phyloP scores from a whole-genome alignment of 1,140 invertebrate species.

The Diabrotica virgifera region DNA sequence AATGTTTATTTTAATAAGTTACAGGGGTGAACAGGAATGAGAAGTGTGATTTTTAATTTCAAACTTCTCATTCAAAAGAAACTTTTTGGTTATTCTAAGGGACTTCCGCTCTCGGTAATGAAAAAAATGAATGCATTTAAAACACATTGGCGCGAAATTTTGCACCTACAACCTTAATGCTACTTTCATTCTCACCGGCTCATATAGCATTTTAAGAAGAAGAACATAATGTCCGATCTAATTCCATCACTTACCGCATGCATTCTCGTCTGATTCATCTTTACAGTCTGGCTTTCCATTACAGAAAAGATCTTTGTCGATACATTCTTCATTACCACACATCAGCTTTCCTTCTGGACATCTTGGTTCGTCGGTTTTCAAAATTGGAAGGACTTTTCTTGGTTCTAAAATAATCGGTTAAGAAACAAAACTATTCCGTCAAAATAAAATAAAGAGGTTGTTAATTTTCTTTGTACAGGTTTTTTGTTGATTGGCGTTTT shows the following conservation, averaged over 20 bases:
- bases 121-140: too few relatives aligned
- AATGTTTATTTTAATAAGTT: too few relatives aligned
- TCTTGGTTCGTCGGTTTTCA: conserved; percentile 88
- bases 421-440: background rate
- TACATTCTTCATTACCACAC: conserved; percentile 85
- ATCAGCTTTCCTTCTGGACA: conserved; percentile 84
- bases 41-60: too few relatives aligned
- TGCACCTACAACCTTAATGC: too few relatives aligned
- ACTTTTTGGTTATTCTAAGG: too few relatives aligned
- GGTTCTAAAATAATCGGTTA: conserved; percentile 63
- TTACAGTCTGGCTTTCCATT: conserved; percentile 89
- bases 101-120: too few relatives aligned
- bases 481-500: conserved; percentile 27
- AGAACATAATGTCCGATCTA: too few relatives aligned
- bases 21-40: too few relatives aligned
- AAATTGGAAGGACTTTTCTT: conserved; percentile 78
- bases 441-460: background rate
- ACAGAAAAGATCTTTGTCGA: conserved; percentile 89
- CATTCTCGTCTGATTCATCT: conserved; percentile 93
- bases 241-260: conserved; percentile 77
- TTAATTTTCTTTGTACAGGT: conserved; percentile 22
- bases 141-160: too few relatives aligned
- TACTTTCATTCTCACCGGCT: too few relatives aligned
- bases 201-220: too few relatives aligned
- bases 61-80: too few relatives aligned